Conservation (phyloP, 2,888 invertebrate species). For the Harpalus rubripes region DNA sequence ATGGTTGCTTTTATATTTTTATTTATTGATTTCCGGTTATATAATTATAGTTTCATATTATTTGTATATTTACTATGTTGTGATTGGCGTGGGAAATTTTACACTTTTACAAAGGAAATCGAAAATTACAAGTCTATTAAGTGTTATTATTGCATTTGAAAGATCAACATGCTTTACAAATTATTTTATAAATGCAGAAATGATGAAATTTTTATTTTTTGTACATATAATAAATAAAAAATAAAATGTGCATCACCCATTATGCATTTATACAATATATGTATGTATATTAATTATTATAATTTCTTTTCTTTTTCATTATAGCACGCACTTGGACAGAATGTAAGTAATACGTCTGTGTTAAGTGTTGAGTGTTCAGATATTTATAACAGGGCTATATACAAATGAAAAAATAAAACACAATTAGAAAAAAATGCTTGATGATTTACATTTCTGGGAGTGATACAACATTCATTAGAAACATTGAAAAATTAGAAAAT, state of each 20-base stretch:
- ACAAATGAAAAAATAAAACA: not conserved
- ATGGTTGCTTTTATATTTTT: not conserved
- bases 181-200: too few species aligned
- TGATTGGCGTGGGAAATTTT: not conserved
- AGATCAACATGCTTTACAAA: too few species aligned
- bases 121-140: too few species aligned
- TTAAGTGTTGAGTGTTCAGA: not conserved
- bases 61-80: not conserved
- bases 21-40: not conserved
- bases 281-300: conserved; percentile 4
- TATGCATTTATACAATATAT: not conserved
- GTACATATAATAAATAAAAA: too few species aligned
- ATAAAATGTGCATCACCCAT: too few species aligned
- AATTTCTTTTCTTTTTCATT: conserved; percentile 2
- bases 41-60: not conserved
- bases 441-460: too few species aligned
- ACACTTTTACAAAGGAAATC: too few species aligned
- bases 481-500: too few species aligned
- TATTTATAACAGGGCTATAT: not conserved
- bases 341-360: conserved; percentile 5
- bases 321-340: conserved; percentile 4
- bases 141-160: too few species aligned
- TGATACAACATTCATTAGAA: too few species aligned
- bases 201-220: too few species aligned
- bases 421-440: not conserved